Conservation (phyloP, 2,113 vertebrate species). For the Oplegnathus fasciatus region DNA sequence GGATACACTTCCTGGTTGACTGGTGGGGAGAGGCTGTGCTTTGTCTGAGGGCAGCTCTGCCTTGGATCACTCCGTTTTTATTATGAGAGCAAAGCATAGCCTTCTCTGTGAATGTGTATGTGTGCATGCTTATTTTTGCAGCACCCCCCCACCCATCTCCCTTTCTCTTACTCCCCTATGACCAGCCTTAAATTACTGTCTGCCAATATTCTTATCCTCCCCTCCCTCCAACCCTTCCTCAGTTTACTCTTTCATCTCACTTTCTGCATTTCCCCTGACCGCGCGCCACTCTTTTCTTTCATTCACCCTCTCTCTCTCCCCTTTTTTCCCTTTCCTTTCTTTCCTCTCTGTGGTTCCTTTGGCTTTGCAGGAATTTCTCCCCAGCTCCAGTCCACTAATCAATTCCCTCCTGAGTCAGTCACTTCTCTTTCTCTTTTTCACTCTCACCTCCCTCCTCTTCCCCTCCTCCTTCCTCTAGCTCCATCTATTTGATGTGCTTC, state of each 20-base stretch:
- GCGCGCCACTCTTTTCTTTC: neutral
- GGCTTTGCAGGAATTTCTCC: slow-evolving; percentile 65
- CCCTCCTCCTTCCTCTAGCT: slow-evolving; percentile 1
- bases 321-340: neutral
- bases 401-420: slow-evolving; percentile 72
- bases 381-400: slow-evolving; percentile 70
- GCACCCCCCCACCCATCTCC: neutral
- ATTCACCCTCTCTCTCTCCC: slow-evolving; percentile 21
- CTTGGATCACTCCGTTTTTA: slow-evolving; percentile 63
- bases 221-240: slow-evolving; percentile 32
- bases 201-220: slow-evolving; percentile 55
- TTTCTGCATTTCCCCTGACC: slow-evolving; percentile 46
- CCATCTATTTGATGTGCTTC: slow-evolving; percentile 50
- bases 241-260: slow-evolving; percentile 60
- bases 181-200: slow-evolving; percentile 56
- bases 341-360: slow-evolving; percentile 42
- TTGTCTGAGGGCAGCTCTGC: slow-evolving; percentile 64
- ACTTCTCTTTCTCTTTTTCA: slow-evolving; percentile 16
- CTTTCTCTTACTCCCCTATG: slow-evolving; percentile 28
- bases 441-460: slow-evolving; percentile 12
- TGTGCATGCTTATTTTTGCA: slow-evolving; percentile 39
- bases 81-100: slow-evolving; percentile 45
- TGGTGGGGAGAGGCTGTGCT: slow-evolving; percentile 44
- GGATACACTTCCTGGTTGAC: slow-evolving; percentile 65
- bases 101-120: slow-evolving; percentile 1